A percentile compares a stretch with the other conserved stretches of the same genome.
Conservation (phyloP, 2,113 vertebrate species). For the Gnathonemus longibarbis region DNA sequence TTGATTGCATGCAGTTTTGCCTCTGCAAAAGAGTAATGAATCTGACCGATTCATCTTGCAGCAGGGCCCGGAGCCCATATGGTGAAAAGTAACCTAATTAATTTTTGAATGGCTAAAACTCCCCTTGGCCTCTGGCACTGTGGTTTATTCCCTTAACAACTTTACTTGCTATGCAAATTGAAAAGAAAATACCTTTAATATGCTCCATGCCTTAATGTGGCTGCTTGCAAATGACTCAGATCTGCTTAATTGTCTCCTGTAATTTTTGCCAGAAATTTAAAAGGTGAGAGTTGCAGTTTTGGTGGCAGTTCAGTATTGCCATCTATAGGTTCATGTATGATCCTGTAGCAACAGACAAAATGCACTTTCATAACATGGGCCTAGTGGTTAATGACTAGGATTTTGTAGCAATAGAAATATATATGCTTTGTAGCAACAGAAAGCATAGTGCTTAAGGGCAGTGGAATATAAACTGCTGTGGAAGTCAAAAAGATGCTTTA, state of each 20-base stretch:
- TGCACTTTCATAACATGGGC: not conserved
- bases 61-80: not conserved
- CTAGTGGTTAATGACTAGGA: not conserved
- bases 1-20: conserved; percentile 12
- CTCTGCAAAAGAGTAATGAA: conserved; percentile 11
- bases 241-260: not conserved
- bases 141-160: not conserved
- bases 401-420: too few relatives aligned
- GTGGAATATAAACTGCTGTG: not conserved
- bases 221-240: not conserved
- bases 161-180: conserved; percentile 1
- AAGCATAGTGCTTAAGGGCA: not conserved
- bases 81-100: conserved; percentile 15
- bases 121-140: not conserved
- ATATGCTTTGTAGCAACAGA: not conserved
- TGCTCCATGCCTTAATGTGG: not conserved
- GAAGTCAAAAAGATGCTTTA: not conserved
- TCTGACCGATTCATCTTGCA: conserved; percentile 16
- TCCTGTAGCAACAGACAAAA: not conserved
- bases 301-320: not conserved
- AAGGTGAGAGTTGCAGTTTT: not conserved
- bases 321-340: not conserved
- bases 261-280: not conserved
- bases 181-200: conserved; percentile 13
- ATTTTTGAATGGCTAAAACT: conserved; percentile 1